Base-by-base conservation (phyloP, 2,888 invertebrate species). In the Euplagia quadripunctaria region DNA sequence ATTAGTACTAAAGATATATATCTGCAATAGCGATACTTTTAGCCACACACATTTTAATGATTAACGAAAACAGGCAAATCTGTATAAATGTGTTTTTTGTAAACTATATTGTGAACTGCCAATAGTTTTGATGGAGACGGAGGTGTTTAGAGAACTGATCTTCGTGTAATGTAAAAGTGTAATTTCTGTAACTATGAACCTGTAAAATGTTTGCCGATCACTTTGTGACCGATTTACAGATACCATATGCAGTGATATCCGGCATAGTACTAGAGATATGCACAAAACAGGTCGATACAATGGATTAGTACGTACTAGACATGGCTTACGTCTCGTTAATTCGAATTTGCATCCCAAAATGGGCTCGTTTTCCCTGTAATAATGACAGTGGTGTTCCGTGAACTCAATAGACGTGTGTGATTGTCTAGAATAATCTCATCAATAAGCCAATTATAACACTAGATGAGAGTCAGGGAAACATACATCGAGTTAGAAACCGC, bases 261-360 rank as follows among this genome's bases (percentile, higher is more conserved):
- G 64, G 43, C 43, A 17, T 64, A 17, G n/a, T 61, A 72, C 3
- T 63, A 46, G 12, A 16, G 41, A 64, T 61, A 73, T 76, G 73
- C 71, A 58, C 55, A 55, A 70, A 72, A 66, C 71, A 70, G 73
- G 76, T 85, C 77, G 71, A 81, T 74, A 72, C 41, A 52, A 12
- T 42, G 71, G 77, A 78, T 84, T 75, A 79, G 70, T 74, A 46
- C 72, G 58, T 52, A 17, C 71, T 70, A 46, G 43, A 64, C 43
- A 43, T 49, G 67, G 79, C 72, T 79, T 81, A 73, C 78, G 70
- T 72, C 71, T 70, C 72, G 64, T 76, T 78, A 75, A 79, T 80
- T 70, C 73, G 68, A 78, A 81, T 86, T 84, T 81, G 78, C 80
- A 86, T 79, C 72, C 70, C 82, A 79, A 79, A 83, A 86, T 82